Percentiles rank a stretch among this genome's conserved stretches.
Conservation (phyloP, 30 jellyfish, hydroid and myxozoan species). For the Aurelia coerulea region DNA sequence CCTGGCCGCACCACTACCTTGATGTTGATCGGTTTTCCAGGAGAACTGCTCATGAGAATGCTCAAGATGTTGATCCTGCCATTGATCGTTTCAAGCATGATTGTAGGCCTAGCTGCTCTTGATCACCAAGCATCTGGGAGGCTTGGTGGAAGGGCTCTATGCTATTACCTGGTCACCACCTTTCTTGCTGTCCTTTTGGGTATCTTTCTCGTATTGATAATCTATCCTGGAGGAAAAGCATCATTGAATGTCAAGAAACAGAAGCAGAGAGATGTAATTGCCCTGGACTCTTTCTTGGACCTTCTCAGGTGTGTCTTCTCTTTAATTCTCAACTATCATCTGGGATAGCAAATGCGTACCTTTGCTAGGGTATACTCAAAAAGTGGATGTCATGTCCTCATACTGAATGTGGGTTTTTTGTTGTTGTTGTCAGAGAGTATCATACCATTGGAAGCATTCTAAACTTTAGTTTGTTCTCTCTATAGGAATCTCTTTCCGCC, state of each 20-base stretch:
- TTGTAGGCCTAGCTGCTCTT: slow-evolving; percentile 92
- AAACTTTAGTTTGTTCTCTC: background rate
- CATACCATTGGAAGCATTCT: too few relatives aligned
- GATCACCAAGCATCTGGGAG: slow-evolving; percentile 94
- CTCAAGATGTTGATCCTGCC: slow-evolving; percentile 95
- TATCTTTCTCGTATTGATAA: slow-evolving; percentile 72
- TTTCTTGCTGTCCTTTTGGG: slow-evolving; percentile 91
- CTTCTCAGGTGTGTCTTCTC: slow-evolving; percentile 59
- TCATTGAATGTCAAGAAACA: slow-evolving; percentile 14
- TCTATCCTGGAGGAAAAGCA: slow-evolving; percentile 80
- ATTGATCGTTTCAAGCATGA: slow-evolving; percentile 85
- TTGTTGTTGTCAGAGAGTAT: too few relatives aligned
- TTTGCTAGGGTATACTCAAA: too few relatives aligned
- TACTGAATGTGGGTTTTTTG: too few relatives aligned
- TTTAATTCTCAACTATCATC: too few relatives aligned
- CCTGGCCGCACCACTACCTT: slow-evolving; percentile 66
- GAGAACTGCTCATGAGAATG: slow-evolving; percentile 97
- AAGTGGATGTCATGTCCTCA: too few relatives aligned
- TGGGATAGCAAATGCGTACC: too few relatives aligned
- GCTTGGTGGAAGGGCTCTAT: slow-evolving; percentile 88
- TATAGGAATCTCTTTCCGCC: slow-evolving; percentile 89
- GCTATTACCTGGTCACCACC: slow-evolving; percentile 95
- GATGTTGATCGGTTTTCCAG: slow-evolving; percentile 70
- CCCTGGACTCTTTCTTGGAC: slow-evolving; percentile 93
- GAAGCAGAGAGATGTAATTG: slow-evolving; percentile 84